phyloP scores from a whole-genome alignment of 2,113 vertebrate species.

The Erythrolamprus reginae region DNA sequence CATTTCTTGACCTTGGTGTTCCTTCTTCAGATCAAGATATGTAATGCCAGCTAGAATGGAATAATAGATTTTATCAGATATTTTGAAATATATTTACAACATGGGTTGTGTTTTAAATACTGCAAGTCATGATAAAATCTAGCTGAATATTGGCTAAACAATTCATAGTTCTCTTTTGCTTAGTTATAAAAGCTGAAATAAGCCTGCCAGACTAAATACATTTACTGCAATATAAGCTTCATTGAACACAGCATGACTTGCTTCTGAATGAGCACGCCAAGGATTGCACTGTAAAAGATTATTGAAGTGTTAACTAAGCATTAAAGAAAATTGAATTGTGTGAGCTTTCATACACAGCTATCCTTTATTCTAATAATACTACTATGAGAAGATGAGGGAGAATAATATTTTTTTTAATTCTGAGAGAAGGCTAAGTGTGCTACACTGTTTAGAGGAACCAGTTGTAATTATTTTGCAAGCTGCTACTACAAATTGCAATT shows the following conservation, averaged over 20 bases:
- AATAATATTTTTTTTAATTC: not conserved
- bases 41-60: conserved; percentile 4
- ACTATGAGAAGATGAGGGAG: not conserved
- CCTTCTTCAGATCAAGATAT: not conserved
- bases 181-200: not conserved
- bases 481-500: not conserved
- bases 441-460: not conserved
- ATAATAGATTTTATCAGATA: conserved; percentile 1
- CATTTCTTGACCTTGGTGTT: not conserved
- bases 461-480: no score
- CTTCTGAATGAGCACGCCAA: not conserved
- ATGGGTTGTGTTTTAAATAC: conserved; percentile 15
- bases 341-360: not conserved
- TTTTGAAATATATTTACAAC: conserved; percentile 16
- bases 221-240: not conserved
- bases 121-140: not conserved
- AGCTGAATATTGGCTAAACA: conserved; percentile 14
- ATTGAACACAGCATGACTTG: not conserved
- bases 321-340: not conserved
- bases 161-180: not conserved
- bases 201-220: not conserved
- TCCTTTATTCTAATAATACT: not conserved
- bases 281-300: not conserved
- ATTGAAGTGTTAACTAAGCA: not conserved
- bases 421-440: not conserved